phyloP scores from a whole-genome alignment of 2,113 vertebrate genomes.

The Rhinoptilus africanus region DNA sequence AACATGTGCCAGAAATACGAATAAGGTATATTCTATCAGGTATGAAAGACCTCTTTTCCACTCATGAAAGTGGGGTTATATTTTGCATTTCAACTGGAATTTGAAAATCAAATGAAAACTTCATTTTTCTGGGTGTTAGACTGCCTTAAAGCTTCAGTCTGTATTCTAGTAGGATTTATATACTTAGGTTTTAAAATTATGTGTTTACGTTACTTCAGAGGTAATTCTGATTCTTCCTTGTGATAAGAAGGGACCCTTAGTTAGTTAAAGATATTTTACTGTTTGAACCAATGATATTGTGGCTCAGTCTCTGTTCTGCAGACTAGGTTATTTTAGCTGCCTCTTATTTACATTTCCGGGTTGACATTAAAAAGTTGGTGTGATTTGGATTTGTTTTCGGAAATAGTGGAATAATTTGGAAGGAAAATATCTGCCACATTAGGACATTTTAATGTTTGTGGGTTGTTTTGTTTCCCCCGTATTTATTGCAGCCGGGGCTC shows the following conservation, averaged over 20 bases:
- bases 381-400: neutral
- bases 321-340: neutral
- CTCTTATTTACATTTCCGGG: neutral
- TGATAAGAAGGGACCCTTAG: neutral
- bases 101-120: neutral
- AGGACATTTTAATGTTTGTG: neutral
- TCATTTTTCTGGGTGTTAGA: neutral
- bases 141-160: neutral
- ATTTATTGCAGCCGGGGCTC: neutral
- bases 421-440: neutral
- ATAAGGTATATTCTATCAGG: neutral
- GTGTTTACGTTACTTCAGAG: neutral
- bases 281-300: neutral
- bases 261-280: neutral
- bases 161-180: neutral
- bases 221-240: neutral
- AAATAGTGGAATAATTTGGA: neutral
- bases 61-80: neutral
- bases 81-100: neutral
- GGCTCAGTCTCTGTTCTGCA: neutral
- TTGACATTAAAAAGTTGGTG: neutral
- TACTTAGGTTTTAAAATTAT: neutral
- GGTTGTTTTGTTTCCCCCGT: neutral
- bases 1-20: neutral
- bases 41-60: neutral